Base-by-base conservation (phyloP, 2,888 invertebrate genomes). In the Reticulitermes lucifugus region DNA sequence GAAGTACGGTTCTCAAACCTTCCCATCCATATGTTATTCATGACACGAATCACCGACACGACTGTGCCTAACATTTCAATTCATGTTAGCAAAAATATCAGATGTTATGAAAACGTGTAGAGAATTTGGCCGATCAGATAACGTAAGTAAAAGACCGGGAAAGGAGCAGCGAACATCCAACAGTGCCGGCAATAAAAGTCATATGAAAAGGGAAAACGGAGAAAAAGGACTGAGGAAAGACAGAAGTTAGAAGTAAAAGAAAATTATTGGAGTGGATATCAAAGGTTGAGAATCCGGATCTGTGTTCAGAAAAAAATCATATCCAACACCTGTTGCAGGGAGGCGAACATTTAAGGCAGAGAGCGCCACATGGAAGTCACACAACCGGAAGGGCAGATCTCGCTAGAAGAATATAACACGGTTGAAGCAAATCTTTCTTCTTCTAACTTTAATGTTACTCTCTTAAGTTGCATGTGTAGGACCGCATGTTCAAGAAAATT, bases 251-350 rank as follows among this genome's bases (percentile, higher is more conserved):
- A 65, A n/a, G 65, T 65, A 14, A 6, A 65, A 25, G 65, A 25
- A n/a, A 65, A 65, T n/a, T 25, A 65, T 65, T 65, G 65, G 65
- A n/a, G 65, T 65, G 65, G 65, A 65, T 65, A 65, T 65, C n/a
- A 65, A 65, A 25, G n/a, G n/a, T n/a, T n/a, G 25, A 65, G 65
- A 55, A 55, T 55, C 55, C 18, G 55, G 55, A 18, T 55, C 55
- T 18, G 18, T n/a, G 25, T 25, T n/a, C n/a, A n/a, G 65, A 65
- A 65, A 25, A 10, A 65, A 65, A 65, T 65, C 65, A 65, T 65
- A 65, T 65, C 65, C 65, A n/a, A 25, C 65, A 65, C 65, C 65
- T 65, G 65, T 65, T 65, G 65, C 65, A 25, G 25, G 65, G n/a
- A n/a, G 2, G 25, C n/a, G 65, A n/a, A 65, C 18, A 55, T 55